phyloP scores from a whole-genome alignment of 2,113 vertebrate genomes.

The Callocephalon fimbriatum region DNA sequence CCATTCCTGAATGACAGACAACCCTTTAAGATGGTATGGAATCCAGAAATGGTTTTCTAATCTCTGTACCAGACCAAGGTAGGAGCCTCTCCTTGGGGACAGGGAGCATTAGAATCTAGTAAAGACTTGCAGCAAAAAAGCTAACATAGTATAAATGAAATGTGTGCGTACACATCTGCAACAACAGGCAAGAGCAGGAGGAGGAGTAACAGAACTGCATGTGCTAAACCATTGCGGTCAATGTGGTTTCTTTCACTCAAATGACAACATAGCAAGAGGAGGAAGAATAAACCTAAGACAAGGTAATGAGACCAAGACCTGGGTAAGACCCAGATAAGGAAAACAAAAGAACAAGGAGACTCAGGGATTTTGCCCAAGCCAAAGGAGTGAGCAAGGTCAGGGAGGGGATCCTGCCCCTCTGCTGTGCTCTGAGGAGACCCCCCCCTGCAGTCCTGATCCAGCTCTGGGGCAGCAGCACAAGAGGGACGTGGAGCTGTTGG shows the following conservation, averaged over 20 bases:
- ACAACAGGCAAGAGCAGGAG: neutral
- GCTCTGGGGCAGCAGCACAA: neutral
- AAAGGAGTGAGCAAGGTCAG: neutral
- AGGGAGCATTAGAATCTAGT: too few species aligned
- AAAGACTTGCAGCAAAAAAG: neutral
- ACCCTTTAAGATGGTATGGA: neutral
- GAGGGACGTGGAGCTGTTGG: too few species aligned
- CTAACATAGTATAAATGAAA: neutral
- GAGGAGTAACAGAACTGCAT: neutral
- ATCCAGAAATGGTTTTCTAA: neutral
- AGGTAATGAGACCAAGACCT: neutral
- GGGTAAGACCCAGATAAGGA: neutral
- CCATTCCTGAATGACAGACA: neutral
- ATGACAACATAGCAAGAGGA: neutral
- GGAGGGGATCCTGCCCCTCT: neutral
- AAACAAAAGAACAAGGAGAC: neutral
- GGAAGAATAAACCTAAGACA: neutral
- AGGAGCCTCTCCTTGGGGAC: neutral
- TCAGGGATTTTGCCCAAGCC: neutral
- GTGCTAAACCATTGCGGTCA: neutral
- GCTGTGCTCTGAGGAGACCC: neutral
- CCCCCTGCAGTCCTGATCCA: too few species aligned
- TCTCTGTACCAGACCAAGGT: rapidly evolving
- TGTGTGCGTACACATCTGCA: rapidly evolving
- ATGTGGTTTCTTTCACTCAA: neutral